A percentile compares a stretch with the other conserved stretches of the same genome.
Evolutionary conservation across 2,888 invertebrate genomes (phyloP).

Genomic region (Nebria salina): DNA sequence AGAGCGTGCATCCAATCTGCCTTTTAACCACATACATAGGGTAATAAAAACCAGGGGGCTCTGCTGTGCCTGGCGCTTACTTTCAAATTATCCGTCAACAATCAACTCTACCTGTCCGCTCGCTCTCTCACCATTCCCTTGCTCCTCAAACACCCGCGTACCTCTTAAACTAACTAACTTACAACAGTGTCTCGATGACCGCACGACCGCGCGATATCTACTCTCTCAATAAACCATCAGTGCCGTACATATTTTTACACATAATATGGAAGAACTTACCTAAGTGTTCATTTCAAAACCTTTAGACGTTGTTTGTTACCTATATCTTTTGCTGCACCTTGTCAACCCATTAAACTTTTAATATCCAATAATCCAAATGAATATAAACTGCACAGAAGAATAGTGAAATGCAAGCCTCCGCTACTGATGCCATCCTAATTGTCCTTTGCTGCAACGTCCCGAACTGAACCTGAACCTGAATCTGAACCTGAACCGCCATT

Average conservation of each 20-base stretch:
- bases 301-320: too few relatives aligned
- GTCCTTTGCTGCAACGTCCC: slow-evolving; percentile 8
- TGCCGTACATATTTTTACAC: background rate
- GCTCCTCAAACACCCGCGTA: background rate
- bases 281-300: too few relatives aligned
- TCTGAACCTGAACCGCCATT: background rate
- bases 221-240: background rate
- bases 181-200: background rate
- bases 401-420: background rate
- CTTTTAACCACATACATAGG: slow-evolving; percentile 19
- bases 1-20: slow-evolving; percentile 21
- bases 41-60: slow-evolving; percentile 16
- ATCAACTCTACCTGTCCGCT: slow-evolving; percentile 4
- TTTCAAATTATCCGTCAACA: slow-evolving; percentile 26
- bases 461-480: background rate
- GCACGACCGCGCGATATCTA: background rate
- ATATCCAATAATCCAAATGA: too few relatives aligned
- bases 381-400: background rate
- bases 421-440: background rate
- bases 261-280: too few relatives aligned
- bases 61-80: slow-evolving; percentile 17
- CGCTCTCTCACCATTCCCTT: background rate
- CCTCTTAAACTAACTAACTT: background rate
- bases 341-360: too few relatives aligned
- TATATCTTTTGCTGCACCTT: too few relatives aligned